Evolutionary conservation across 2,888 invertebrate genomes (phyloP).

Genomic region (Lithophane ornitopus): DNA sequence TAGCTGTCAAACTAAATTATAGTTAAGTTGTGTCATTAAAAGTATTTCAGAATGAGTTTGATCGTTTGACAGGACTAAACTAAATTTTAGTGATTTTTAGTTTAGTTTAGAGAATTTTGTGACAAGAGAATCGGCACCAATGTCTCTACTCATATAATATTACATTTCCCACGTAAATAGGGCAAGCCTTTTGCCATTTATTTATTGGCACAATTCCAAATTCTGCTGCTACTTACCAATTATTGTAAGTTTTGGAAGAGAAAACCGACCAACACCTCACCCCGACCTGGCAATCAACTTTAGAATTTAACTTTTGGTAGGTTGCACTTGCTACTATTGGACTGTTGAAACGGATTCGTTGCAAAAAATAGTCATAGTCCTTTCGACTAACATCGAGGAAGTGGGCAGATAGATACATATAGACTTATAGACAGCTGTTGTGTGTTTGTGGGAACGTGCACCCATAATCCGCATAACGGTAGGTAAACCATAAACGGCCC

Average conservation of each 20-base stretch:
- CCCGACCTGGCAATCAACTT: constrained; percentile 9
- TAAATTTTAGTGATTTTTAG: too few relatives aligned
- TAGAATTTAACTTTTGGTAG: neutral
- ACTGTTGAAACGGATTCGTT: neutral
- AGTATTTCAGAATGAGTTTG: too few relatives aligned
- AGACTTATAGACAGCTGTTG: neutral
- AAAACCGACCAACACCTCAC: constrained; percentile 16
- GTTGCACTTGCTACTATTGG: neutral
- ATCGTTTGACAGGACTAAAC: too few relatives aligned
- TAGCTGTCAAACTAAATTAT: too few relatives aligned
- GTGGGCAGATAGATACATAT: neutral
- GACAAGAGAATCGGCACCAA: too few relatives aligned
- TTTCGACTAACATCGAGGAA: neutral
- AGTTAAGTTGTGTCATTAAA: too few relatives aligned
- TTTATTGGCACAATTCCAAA: constrained; percentile 46
- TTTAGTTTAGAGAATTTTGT: too few relatives aligned
- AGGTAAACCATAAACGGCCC: constrained; percentile 3
- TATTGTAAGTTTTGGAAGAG: constrained; percentile 23
- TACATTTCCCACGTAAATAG: constrained; percentile 29
- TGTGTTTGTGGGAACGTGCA: constrained; percentile 11
- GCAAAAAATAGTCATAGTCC: neutral
- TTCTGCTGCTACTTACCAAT: constrained; percentile 24
- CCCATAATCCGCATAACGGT: constrained; percentile 28
- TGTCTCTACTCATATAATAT: constrained; percentile 8
- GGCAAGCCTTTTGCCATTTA: constrained; percentile 25